Base-by-base conservation (phyloP, 1,140 invertebrate species). In the Halotydeus destructor region DNA sequence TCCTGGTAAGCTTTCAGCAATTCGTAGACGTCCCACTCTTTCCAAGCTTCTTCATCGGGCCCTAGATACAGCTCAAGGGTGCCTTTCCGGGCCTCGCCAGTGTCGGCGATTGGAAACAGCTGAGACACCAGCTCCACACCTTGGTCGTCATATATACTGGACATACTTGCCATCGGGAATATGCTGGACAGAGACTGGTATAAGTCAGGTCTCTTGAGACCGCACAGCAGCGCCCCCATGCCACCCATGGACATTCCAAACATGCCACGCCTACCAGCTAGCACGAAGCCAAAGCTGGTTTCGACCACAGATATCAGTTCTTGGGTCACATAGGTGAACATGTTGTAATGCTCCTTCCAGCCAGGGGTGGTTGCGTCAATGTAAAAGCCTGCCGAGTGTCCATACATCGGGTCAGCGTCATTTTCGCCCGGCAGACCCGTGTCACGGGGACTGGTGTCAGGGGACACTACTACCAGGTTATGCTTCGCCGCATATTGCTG, bases 281-380 rank as follows among this genome's bases (percentile, higher is more conserved):
- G 33, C 2, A 44, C 37, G 9, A 28, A 44, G 8, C 32, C n/a
- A 19, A 52, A 52, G 31, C 50, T 49, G 26, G 38, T 18, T 27
- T 44, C 47, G 24, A 53, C 33, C 11, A 52, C 37, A 23, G 33
- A 23, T n/a, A 41, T 35, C 38, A 55, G 41, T 27, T 98, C 93
- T 51, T 74, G 70, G 6, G 82, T 86, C n/a, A 98, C 63, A 55
- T 98, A 98, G 33, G 78, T 84, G 53, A 76, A 96, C 93, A 98
- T 98, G 54, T 76, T 72, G 52, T 94, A 98, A 63, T 98, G 75
- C 38, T 72, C 76, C 28, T 76, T 76, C 88, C 89, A 99, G 40
- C 84, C 84, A 22, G 80, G 75, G 52, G 75, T 62, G 1, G 75
- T 77, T 3, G 91, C 86, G 67, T 98, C 78, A 0, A 98, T 64